Evolutionary conservation across 1,140 invertebrate species (phyloP), one percentile per base, ranked within the genome.

Genomic region (Drosophila sp.): DNA sequence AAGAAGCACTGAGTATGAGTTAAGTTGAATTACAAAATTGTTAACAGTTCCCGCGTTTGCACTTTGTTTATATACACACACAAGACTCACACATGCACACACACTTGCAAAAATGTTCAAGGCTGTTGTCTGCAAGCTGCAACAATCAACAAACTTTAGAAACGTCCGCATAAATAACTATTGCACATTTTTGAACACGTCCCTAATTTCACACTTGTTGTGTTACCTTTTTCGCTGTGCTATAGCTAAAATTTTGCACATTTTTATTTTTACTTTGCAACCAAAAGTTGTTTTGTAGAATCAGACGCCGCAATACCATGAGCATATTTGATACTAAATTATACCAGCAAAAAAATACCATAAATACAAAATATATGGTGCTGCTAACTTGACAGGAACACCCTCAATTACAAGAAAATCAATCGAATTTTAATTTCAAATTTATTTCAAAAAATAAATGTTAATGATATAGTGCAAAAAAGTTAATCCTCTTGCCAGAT

Each of bases 31-130:
- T n/a, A 8, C 4, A 71, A 48, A 46, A 46, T 36, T 25, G 18
- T 36, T 57, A 43, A 25, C 4, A 34, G 11, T 36, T 72, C 51
- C 62, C 62, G 69, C 69, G 61, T 56, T 57, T 14, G 25, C 61
- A 57, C 34, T 71, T 71, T 72, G 69, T 72, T 72, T 72, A 72
- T 71, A 50, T 72, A 66, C 51, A 54, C 45, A 67, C 56, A 59
- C 27, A 43, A 1, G 3, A 53, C 8, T 25, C 40, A 9, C 16
- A 53, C 50, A 27, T 14, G 13, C 43, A 8, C 36, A 54, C 34
- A 41, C 50, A 43, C 50, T 29, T n/a, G 4, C 21, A 21, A 1
- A 21, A 40, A 21, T 54, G 54, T 54, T 73, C 54, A 69, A 69
- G 65, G 56, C 53, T 73, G 57, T 69, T 73, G 64, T 50, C 70